Evolutionary conservation across 1,140 invertebrate species (phyloP).

Genomic region (Drosophila mauritiana): DNA sequence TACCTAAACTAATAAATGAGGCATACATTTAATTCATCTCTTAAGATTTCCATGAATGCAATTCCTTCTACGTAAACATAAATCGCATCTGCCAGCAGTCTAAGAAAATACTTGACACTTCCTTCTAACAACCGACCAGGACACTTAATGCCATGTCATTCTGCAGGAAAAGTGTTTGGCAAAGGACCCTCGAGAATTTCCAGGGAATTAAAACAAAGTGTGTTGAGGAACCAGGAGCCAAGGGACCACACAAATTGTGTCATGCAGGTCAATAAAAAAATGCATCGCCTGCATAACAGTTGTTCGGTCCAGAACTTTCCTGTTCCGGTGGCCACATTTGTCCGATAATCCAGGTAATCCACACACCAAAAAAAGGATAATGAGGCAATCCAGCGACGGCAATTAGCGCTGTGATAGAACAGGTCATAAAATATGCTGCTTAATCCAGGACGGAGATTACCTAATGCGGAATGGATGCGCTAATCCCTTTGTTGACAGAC

Average conservation of each 20-base stretch:
- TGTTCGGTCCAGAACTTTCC: conserved; percentile 38
- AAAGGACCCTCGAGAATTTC: conserved; percentile 28
- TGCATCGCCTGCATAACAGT: conserved; percentile 6
- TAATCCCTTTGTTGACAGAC: conserved; percentile 62
- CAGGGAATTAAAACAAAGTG: conserved; percentile 42
- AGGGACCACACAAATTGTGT: conserved; percentile 49
- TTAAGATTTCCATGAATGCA: not conserved
- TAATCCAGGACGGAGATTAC: conserved; percentile 36
- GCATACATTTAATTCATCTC: not conserved
- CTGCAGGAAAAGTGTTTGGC: not conserved
- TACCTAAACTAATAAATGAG: no score
- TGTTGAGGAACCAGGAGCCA: conserved; percentile 7
- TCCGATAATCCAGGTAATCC: conserved; percentile 38
- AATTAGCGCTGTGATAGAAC: conserved; percentile 38
- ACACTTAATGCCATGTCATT: not conserved
- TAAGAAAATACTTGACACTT: not conserved
- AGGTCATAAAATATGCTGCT: conserved; percentile 44
- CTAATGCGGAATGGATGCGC: conserved; percentile 49
- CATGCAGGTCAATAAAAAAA: conserved; percentile 63
- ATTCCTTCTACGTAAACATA: not conserved
- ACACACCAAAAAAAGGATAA: conserved; percentile 24
- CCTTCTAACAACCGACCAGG: not conserved
- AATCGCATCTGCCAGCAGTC: not conserved
- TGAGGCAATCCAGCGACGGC: conserved; percentile 6
- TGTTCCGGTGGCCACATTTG: conserved; percentile 59